Conservation (phyloP, 1,140 invertebrate species). For the Zophobas morio region DNA sequence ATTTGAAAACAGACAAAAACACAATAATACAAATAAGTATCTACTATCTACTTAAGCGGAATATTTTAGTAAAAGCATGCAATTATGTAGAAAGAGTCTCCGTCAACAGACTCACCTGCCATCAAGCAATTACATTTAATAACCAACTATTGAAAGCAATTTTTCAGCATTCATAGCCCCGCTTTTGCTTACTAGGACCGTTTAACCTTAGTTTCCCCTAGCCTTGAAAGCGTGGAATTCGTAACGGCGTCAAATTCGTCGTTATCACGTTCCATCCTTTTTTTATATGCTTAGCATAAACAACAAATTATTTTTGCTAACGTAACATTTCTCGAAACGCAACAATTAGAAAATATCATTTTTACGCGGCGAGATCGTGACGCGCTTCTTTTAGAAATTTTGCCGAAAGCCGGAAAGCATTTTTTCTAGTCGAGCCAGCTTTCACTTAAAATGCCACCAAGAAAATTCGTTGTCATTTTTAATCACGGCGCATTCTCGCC, state of each 20-base stretch:
- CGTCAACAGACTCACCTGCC: too few species aligned
- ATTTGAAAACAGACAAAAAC: too few species aligned
- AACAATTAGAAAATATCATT: not conserved
- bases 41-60: too few species aligned
- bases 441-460: conserved; percentile 48
- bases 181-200: conserved; percentile 1
- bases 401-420: conserved; percentile 51
- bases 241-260: conserved; percentile 46
- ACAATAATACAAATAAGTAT: too few species aligned
- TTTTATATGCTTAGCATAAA: conserved; percentile 7
- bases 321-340: not conserved
- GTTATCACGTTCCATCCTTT: conserved; percentile 31
- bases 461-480: conserved; percentile 7
- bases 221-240: conserved; percentile 31
- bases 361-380: conserved; percentile 44
- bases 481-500: not conserved
- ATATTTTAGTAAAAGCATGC: too few species aligned
- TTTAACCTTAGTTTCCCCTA: not conserved
- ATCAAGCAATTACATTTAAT: too few species aligned
- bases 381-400: conserved; percentile 55
- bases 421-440: conserved; percentile 27
- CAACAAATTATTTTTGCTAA: conserved; percentile 4
- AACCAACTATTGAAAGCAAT: too few species aligned
- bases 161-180: too few species aligned
- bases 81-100: too few species aligned